Percentiles rank a stretch among this genome's conserved stretches.
Evolutionary conservation across 2,113 vertebrate genomes (phyloP).

Genomic region (Rhegmatorhina hoffmannsi): DNA sequence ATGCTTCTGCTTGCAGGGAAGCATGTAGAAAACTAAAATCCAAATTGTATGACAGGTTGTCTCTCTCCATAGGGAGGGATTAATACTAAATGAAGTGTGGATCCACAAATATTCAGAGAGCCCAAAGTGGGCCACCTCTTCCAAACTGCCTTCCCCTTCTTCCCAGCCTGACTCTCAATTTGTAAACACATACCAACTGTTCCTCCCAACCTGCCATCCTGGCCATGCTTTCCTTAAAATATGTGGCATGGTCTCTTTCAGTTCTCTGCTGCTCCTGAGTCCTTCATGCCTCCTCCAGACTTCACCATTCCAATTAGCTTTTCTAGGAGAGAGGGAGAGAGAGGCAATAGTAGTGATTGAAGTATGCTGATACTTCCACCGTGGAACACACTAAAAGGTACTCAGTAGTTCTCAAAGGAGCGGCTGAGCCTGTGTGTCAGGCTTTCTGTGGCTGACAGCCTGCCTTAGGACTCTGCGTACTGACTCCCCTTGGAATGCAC

Average conservation of each 20-base stretch:
- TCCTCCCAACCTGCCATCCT: not conserved
- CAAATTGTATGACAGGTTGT: slow-evolving; percentile 19
- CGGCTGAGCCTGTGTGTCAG: not conserved
- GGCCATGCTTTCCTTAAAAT: not conserved
- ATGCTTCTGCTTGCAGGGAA: slow-evolving; percentile 8
- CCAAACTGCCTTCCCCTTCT: not conserved
- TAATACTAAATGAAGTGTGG: slow-evolving; percentile 39
- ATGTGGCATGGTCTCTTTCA: not conserved
- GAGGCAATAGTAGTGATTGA: not conserved
- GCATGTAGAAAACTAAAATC: not conserved
- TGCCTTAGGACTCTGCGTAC: not conserved
- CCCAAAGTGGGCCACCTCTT: not conserved
- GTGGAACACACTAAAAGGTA: not conserved
- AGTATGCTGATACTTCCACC: not conserved
- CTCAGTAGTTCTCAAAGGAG: not conserved
- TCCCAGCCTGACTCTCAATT: not conserved
- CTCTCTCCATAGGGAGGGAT: slow-evolving; percentile 17
- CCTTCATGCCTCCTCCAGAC: not conserved
- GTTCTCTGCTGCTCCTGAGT: not conserved
- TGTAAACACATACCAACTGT: not conserved
- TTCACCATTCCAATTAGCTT: not conserved
- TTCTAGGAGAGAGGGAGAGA: not conserved
- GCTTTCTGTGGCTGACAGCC: not conserved
- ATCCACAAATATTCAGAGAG: slow-evolving; percentile 23
- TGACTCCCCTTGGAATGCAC: not conserved